Conservation (phyloP, 2,888 invertebrate species). For the Dicyrtoma fusca region DNA sequence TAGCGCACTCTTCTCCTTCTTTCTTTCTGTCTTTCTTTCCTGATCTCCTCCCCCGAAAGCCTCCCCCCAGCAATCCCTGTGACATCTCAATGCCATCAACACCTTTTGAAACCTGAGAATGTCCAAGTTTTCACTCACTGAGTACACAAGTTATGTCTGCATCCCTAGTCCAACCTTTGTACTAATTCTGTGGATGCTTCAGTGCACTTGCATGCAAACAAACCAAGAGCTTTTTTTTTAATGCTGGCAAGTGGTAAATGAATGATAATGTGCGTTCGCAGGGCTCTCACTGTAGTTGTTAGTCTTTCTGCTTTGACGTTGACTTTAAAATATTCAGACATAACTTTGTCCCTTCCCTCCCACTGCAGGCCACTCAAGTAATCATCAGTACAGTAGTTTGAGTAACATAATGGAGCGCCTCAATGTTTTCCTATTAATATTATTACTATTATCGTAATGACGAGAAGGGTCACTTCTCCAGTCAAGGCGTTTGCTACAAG, state of each 20-base stretch:
- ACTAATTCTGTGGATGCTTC: neutral
- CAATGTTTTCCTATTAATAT: too few relatives aligned
- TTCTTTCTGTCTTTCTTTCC: neutral
- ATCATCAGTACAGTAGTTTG: too few relatives aligned
- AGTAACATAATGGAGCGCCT: too few relatives aligned
- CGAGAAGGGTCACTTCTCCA: too few relatives aligned
- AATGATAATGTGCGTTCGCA: neutral
- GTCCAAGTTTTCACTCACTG: neutral
- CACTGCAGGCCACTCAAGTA: too few relatives aligned
- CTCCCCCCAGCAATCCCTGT: neutral
- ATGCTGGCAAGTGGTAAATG: neutral
- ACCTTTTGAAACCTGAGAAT: slow-evolving; percentile 19
- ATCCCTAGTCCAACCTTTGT: too few relatives aligned
- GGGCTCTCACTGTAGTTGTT: neutral
- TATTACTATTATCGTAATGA: too few relatives aligned
- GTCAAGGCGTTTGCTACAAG: too few relatives aligned
- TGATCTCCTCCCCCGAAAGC: neutral
- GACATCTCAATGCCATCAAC: slow-evolving; percentile 31
- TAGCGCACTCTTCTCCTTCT: neutral
- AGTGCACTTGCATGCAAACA: neutral
- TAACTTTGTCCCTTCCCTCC: too few relatives aligned
- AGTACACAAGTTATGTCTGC: neutral
- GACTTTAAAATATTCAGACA: too few relatives aligned
- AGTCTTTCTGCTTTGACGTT: neutral
- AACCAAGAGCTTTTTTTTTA: neutral